Evolutionary conservation across 2,113 vertebrate genomes (phyloP).

Genomic region (Dicaeum eximium): DNA sequence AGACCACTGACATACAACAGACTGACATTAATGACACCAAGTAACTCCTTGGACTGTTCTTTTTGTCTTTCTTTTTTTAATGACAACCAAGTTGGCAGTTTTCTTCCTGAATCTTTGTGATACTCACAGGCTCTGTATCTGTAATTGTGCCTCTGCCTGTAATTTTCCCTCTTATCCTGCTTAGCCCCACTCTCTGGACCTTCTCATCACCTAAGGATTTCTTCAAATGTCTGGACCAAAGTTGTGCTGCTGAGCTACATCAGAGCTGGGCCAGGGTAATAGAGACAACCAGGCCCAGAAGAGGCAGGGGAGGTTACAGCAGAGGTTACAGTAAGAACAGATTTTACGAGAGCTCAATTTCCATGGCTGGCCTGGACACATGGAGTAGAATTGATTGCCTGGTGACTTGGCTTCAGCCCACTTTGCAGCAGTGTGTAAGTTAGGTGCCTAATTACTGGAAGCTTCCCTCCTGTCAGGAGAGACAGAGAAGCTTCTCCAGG

Average conservation of each 20-base stretch:
- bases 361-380: neutral
- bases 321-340: neutral
- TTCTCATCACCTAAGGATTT: neutral
- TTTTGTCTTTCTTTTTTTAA: neutral
- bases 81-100: neutral
- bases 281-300: neutral
- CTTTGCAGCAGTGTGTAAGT: neutral
- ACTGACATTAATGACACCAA: neutral
- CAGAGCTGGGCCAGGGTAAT: neutral
- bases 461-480: slow-evolving; percentile 1
- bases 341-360: neutral
- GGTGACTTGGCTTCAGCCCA: neutral
- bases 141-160: neutral
- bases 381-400: neutral
- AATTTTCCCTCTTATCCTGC: neutral
- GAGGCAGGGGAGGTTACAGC: neutral
- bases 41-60: neutral
- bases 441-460: slow-evolving; percentile 47
- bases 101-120: neutral
- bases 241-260: neutral
- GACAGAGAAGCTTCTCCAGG: slow-evolving; percentile 20
- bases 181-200: neutral
- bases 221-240: neutral
- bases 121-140: fast-evolving
- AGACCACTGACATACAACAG: neutral